Conservation (phyloP, 2,797 vertebrate species). For the Urosaurus nigricauda region DNA sequence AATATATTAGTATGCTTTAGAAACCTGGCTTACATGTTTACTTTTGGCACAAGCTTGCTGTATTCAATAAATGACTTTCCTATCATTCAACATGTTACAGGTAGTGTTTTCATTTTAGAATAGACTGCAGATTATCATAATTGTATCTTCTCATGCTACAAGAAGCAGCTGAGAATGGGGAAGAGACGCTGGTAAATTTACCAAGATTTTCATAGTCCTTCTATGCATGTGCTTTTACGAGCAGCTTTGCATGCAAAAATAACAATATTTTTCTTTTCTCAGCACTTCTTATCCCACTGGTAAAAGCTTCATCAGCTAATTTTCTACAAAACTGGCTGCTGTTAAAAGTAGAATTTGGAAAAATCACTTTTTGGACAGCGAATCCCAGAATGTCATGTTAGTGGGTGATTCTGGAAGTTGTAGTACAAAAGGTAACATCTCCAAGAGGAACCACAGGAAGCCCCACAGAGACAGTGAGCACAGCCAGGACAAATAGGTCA, state of each 20-base stretch:
- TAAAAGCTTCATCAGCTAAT: not conserved
- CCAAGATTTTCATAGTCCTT: not conserved
- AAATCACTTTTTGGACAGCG: not conserved
- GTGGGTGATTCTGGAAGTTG: not conserved
- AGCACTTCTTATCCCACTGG: not conserved
- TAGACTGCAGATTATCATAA: too few species aligned
- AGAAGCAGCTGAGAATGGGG: not conserved
- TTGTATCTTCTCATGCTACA: not conserved
- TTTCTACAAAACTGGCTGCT: not conserved
- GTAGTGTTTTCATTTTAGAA: not conserved
- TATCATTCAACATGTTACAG: conserved; percentile 13
- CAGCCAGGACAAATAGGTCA: not conserved
- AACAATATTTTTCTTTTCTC: too few species aligned
- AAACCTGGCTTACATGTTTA: not conserved
- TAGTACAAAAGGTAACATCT: not conserved
- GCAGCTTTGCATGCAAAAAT: not conserved
- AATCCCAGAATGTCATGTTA: too few species aligned
- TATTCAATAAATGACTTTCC: not conserved
- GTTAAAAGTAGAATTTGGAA: not conserved
- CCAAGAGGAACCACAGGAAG: not conserved
- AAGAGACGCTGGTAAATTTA: not conserved
- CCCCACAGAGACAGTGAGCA: not conserved
- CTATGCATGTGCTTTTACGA: not conserved
- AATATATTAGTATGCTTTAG: not conserved
- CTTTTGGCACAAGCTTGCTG: not conserved